Conservation (phyloP, 1,140 invertebrate genomes). For the Chelonus insularis region DNA sequence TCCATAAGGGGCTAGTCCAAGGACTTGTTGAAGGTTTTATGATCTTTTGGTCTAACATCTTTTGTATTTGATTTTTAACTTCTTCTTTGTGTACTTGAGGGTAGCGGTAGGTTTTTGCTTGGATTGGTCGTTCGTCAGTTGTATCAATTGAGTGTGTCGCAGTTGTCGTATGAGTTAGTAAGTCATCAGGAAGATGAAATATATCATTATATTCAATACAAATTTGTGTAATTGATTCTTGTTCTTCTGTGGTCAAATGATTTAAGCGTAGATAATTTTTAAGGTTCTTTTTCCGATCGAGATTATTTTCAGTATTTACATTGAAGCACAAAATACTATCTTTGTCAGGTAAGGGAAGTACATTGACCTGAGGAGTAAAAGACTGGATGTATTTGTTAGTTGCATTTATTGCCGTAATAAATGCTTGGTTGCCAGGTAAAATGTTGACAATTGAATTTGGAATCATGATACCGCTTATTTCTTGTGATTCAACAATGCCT, state of each 20-base stretch:
- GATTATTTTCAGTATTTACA: neutral
- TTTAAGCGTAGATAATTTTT: neutral
- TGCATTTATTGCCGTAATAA: too few relatives aligned
- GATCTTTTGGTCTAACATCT: conserved; percentile 6
- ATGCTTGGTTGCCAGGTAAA: neutral
- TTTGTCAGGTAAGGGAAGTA: neutral
- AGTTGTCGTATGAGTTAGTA: neutral
- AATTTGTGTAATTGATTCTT: neutral
- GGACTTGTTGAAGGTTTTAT: conserved; percentile 12
- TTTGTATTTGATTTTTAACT: conserved; percentile 8
- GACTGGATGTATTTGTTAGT: too few relatives aligned
- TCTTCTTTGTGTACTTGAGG: conserved; percentile 19
- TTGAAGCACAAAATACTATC: neutral
- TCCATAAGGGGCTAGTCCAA: conserved; percentile 12
- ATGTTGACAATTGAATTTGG: conserved; percentile 1
- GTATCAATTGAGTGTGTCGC: conserved; percentile 4
- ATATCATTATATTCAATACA: conserved; percentile 13
- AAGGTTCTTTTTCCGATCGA: too few relatives aligned
- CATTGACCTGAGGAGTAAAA: too few relatives aligned
- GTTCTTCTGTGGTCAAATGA: conserved; percentile 5
- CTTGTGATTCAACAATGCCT: neutral
- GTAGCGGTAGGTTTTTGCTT: conserved; percentile 21
- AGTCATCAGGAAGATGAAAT: conserved; percentile 12
- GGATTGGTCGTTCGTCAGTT: conserved; percentile 4
- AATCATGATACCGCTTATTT: neutral